Base-by-base conservation (phyloP, 2,113 vertebrate species). In the Patagioenas fasciata region DNA sequence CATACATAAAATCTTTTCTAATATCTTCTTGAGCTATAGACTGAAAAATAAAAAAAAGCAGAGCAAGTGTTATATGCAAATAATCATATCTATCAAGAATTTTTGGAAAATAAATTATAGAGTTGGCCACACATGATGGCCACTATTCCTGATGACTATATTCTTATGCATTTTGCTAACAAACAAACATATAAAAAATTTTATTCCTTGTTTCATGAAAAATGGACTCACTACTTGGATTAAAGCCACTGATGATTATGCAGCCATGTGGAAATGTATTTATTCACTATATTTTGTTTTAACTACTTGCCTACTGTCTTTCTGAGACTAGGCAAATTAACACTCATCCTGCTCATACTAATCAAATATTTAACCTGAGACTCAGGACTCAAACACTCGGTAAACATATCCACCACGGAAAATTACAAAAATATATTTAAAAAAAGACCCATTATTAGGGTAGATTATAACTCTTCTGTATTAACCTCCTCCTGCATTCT, bases 371-470 rank as follows among this genome's bases (percentile, higher is more conserved):
- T 38, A 71, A 12, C 34, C 14, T 81, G 9, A 60, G 17, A 83
- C 66, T 85, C n/a, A 40, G 6, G 44, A 38, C 29, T 5, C 25
- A 66, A 56, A 58, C 13, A 58, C 17, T 6, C 8, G 7, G 15
- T 44, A 53, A 91, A 88, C 15, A 73, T 9, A 82, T 50, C 4
- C 7, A 83, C 11, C 4, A 47, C 2, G n/a, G 26, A 91, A 93
- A 86, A 78, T n/a, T 47, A 18, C 2, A 80, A 73, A 93, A 90
- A 66, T 11, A 0, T 18, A 40, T 72, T 60, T 81, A 5, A 13
- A 0, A 1, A 87, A 5, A 13, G 0, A 1, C 3, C 3, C 15
- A 42, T 38, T 88, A 26, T 14, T 38, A 24, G 11, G 15, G 13
- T 40, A 38, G 11, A 29, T 53, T 10, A 51, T 57, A 82, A 50